phyloP scores from a whole-genome alignment of 2,113 vertebrate genomes.

The Corythornis madagascariensis region DNA sequence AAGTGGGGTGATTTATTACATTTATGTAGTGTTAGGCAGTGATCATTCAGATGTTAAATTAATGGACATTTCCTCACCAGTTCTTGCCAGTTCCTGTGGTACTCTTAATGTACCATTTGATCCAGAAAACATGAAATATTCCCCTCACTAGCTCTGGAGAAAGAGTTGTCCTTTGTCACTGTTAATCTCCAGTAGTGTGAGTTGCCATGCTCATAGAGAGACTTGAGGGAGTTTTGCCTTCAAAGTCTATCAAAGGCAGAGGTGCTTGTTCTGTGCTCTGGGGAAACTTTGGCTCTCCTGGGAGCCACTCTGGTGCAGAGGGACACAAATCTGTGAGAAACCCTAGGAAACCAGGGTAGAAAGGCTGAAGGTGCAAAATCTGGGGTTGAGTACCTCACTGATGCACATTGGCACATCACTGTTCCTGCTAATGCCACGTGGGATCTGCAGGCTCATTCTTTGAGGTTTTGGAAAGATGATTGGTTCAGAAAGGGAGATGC shows the following conservation, averaged over 20 bases:
- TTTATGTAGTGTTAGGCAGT: constrained; percentile 26
- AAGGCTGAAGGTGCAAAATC: not conserved
- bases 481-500: not conserved
- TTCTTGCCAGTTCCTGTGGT: constrained; percentile 20
- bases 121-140: not conserved
- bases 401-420: not conserved
- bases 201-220: not conserved
- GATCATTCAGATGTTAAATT: constrained; percentile 53
- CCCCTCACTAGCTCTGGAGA: not conserved
- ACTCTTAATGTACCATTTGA: not conserved
- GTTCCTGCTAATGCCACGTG: not conserved
- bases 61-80: constrained; percentile 32
- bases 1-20: constrained; percentile 37
- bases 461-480: not conserved
- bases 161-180: not conserved
- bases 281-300: not conserved
- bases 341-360: not conserved
- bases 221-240: not conserved
- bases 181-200: not conserved
- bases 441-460: not conserved
- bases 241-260: not conserved
- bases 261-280: not conserved
- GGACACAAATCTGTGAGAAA: not conserved
- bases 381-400: not conserved
- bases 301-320: not conserved